phyloP scores from a whole-genome alignment of 2,113 vertebrate genomes.

The Phaethornis superciliosus region DNA sequence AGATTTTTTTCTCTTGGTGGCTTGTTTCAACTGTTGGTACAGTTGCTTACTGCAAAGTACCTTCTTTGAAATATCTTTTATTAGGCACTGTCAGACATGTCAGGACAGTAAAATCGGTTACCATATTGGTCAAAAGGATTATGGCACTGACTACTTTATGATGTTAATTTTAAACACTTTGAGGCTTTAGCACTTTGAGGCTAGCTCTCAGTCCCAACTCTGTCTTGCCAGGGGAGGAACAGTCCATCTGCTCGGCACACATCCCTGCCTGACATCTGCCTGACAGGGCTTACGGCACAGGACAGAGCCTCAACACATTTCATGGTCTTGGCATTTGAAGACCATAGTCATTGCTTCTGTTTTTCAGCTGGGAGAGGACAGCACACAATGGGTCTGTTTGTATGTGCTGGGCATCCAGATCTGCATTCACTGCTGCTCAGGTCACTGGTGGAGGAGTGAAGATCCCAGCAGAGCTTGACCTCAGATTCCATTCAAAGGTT shows the following conservation, averaged over 20 bases:
- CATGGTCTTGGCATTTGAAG: neutral
- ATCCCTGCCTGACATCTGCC: neutral
- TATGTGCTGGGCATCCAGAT: neutral
- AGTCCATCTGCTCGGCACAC: neutral
- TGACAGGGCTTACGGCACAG: neutral
- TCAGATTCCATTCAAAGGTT: slow-evolving; percentile 36
- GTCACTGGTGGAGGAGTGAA: neutral
- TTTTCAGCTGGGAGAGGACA: neutral
- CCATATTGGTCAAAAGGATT: neutral
- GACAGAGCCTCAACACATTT: neutral
- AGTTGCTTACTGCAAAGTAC: neutral
- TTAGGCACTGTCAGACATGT: neutral
- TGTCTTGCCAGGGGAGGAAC: neutral
- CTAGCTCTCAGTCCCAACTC: neutral
- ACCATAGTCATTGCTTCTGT: neutral
- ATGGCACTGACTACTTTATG: neutral
- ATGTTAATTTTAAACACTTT: slow-evolving; percentile 8
- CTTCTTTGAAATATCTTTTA: neutral
- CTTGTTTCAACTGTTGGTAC: neutral
- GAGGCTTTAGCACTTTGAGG: neutral
- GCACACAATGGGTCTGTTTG: neutral
- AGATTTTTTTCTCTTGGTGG: neutral
- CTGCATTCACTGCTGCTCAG: neutral
- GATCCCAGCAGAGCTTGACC: slow-evolving; percentile 10
- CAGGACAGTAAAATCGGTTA: neutral